phyloP scores from a whole-genome alignment of 2,888 invertebrate species.

The Volucella inflata region DNA sequence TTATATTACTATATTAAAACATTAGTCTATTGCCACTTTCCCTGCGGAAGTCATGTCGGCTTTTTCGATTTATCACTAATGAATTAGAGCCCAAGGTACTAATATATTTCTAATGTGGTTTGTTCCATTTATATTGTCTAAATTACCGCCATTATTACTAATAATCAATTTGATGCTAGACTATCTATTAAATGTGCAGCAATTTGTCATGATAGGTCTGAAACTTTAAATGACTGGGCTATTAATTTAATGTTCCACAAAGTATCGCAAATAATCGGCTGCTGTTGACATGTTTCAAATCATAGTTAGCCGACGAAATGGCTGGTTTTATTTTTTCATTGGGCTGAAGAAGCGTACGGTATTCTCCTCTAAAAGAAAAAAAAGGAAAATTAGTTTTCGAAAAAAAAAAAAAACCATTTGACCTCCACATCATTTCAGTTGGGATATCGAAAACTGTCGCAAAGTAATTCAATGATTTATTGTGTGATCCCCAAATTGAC shows the following conservation, averaged over 20 bases:
- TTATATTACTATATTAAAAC: too few relatives aligned
- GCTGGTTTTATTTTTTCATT: neutral
- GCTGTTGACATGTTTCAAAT: constrained; percentile 18
- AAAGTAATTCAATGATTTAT: constrained; percentile 37
- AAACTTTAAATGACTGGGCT: constrained; percentile 3
- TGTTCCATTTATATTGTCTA: too few relatives aligned
- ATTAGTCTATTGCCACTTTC: too few relatives aligned
- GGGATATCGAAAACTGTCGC: neutral
- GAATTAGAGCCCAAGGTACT: too few relatives aligned
- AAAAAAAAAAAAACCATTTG: neutral
- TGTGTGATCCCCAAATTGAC: neutral
- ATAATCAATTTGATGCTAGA: neutral
- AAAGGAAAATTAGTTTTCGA: neutral
- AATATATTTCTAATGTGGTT: too few relatives aligned
- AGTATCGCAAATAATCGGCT: constrained; percentile 28
- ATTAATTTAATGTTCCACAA: constrained; percentile 12
- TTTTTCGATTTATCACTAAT: too few relatives aligned
- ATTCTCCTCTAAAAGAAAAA: neutral
- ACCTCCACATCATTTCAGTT: neutral
- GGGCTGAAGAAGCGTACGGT: too few relatives aligned
- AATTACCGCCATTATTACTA: too few relatives aligned
- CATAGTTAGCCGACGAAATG: constrained; percentile 6
- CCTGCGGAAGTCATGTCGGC: too few relatives aligned
- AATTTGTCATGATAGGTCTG: constrained; percentile 6
- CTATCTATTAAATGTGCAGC: constrained; percentile 10